Evolutionary conservation across 2,113 vertebrate species (phyloP), one percentile per base, ranked within the genome.

Genomic region (Corythoichthys intestinalis): DNA sequence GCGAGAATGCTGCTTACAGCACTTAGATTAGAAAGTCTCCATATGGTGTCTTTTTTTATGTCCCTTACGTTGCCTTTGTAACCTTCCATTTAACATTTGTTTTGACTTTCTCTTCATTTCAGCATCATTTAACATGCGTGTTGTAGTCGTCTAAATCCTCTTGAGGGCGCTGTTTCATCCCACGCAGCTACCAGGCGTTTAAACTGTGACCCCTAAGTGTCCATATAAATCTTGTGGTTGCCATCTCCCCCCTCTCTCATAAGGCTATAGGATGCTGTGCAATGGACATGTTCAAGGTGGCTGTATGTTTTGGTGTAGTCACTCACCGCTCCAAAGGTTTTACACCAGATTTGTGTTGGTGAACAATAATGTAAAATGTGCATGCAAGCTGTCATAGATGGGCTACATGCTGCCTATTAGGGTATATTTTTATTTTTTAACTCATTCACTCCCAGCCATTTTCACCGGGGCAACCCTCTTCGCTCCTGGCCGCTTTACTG

Each of bases 191-290:
- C 76, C 37, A 28, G 9, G 62, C 65, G 64, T 75, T 61, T 72
- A 57, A 84, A 80, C 76, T 69, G 69, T 76, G 76, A 84, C 83
- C 78, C 78, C 76, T 81, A 71, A 77, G 81, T 72, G 78, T 77
- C 76, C 57, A 77, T 77, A 86, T 86, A 84, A 84, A 86, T 87
- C 78, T 82, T 67, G 34, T 53, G 64, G 65, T 69, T 47, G 69
- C 63, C 67, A 76, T 76, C 67, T 72, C 52, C 50, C 73, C 67
- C 44, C 38, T 69, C 38, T 69, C 38, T 76, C 35, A 73, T 83
- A 77, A 77, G 48, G 73, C 73, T 39, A 11, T 75, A 56, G 65
- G 72, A 68, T 57, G 48, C 77, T 81, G 81, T 76, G 74, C 74
- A 61, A 62, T 62, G 65, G 63, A 65, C 48, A 44, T 70, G 73